Evolutionary conservation across 2,888 invertebrate genomes (phyloP).

Genomic region (Tipula confusa): DNA sequence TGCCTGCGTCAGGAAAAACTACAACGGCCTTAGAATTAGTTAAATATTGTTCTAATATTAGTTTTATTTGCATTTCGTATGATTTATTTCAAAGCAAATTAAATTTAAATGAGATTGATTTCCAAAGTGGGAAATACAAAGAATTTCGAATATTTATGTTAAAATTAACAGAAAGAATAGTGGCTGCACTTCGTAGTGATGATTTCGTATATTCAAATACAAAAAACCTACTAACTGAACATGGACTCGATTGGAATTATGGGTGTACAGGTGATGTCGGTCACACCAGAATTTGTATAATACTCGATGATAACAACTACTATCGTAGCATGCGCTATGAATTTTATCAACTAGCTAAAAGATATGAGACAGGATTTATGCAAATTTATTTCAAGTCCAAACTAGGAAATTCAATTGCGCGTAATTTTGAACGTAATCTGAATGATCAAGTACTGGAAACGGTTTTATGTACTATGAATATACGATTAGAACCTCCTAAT

Average conservation of each 20-base stretch:
- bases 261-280: neutral
- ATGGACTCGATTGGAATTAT: neutral
- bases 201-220: neutral
- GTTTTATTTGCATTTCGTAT: neutral
- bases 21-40: conserved; percentile 40
- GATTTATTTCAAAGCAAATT: neutral
- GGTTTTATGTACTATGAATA: conserved; percentile 41
- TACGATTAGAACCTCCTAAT: conserved; percentile 40
- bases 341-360: conserved; percentile 41
- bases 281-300: conserved; percentile 37
- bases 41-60: neutral
- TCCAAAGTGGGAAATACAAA: neutral
- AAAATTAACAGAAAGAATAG: neutral
- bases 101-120: neutral
- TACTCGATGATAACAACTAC: conserved; percentile 47
- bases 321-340: conserved; percentile 47
- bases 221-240: neutral
- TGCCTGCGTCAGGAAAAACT: conserved; percentile 46
- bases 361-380: conserved; percentile 38
- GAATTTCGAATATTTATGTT: neutral
- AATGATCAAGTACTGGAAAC: conserved; percentile 37
- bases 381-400: conserved; percentile 41
- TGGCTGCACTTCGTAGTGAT: neutral
- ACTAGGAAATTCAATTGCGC: conserved; percentile 36
- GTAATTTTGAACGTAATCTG: conserved; percentile 39